Percentiles rank a stretch among this genome's conserved stretches.
Conservation (phyloP, 2,113 vertebrate genomes). For the Steatornis caripensis region DNA sequence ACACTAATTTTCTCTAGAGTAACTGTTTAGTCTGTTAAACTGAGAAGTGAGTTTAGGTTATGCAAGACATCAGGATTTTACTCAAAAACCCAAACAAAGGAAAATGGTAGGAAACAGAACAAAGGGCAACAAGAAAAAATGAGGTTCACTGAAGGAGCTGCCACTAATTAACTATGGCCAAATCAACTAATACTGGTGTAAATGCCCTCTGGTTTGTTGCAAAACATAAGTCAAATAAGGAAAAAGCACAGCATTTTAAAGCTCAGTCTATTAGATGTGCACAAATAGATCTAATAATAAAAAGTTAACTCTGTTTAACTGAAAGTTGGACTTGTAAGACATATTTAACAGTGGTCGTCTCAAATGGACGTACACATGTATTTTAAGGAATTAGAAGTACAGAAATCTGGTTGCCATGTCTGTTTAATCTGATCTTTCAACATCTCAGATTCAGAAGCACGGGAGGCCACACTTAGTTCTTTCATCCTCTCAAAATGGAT, state of each 20-base stretch:
- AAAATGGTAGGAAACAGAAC: background rate
- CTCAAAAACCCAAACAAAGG: background rate
- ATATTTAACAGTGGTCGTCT: background rate
- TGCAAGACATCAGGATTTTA: background rate
- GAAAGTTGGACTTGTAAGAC: background rate
- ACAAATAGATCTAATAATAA: background rate
- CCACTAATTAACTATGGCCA: background rate
- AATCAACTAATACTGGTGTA: background rate
- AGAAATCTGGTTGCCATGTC: background rate
- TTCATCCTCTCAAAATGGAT: background rate
- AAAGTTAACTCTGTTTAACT: background rate
- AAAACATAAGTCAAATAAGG: background rate
- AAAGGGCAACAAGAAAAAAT: background rate
- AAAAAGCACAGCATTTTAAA: background rate
- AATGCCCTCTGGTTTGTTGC: background rate
- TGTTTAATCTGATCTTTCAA: background rate
- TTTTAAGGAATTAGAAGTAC: background rate
- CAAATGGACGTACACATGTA: background rate
- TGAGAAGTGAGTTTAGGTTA: background rate
- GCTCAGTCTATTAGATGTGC: background rate
- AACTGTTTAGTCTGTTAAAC: background rate
- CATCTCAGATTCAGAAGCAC: background rate
- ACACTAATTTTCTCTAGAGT: background rate
- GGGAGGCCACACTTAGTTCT: background rate
- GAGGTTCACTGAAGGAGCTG: background rate